A percentile compares a stretch with the other conserved stretches of the same genome.
These are phyloP conservation scores for Thalassarche chlororhynchos DNA, from an alignment of 2,113 vertebrate genomes.

Conservation along the genomic window DNA sequence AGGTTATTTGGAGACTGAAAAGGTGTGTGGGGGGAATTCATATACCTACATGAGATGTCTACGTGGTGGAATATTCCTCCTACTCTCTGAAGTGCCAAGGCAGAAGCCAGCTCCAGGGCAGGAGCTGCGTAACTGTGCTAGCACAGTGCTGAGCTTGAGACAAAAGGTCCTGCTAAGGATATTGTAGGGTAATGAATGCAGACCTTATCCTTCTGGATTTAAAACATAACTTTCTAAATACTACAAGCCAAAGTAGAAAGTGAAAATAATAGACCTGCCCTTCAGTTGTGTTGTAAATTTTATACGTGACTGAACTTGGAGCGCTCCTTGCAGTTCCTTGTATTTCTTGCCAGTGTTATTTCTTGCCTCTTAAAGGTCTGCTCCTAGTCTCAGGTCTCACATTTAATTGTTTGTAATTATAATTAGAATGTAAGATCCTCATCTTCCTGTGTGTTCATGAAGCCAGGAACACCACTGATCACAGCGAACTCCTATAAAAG, in stretches of 20 bases:
- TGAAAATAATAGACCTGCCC: slow-evolving; percentile 9
- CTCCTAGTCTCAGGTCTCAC: not conserved
- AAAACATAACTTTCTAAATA: slow-evolving; percentile 13
- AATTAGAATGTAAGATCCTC: slow-evolving; percentile 2
- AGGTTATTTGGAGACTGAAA: not conserved
- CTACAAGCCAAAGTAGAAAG: slow-evolving; percentile 16
- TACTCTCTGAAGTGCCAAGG: not conserved
- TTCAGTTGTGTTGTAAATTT: slow-evolving; percentile 9
- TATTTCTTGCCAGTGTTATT: not conserved
- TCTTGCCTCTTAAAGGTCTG: not conserved
- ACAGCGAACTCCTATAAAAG: slow-evolving; percentile 5
- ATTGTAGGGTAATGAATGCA: slow-evolving; percentile 24
- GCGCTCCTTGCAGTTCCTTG: not conserved
- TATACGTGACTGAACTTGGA: slow-evolving; percentile 13
- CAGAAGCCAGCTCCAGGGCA: not conserved
- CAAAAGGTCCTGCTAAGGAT: not conserved
- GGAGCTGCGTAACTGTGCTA: not conserved
- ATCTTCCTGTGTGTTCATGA: slow-evolving; percentile 3
- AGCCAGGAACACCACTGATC: not conserved
- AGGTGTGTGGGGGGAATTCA: not conserved
- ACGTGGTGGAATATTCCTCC: not conserved
- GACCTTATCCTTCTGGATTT: not conserved
- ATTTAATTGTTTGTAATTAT: slow-evolving; percentile 36
- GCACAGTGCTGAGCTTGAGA: not conserved
- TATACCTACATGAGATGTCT: not conserved